Evolutionary conservation across 2,888 invertebrate species (phyloP), one percentile per base, ranked within the genome.

Genomic region (Oscheius myriophilus): DNA sequence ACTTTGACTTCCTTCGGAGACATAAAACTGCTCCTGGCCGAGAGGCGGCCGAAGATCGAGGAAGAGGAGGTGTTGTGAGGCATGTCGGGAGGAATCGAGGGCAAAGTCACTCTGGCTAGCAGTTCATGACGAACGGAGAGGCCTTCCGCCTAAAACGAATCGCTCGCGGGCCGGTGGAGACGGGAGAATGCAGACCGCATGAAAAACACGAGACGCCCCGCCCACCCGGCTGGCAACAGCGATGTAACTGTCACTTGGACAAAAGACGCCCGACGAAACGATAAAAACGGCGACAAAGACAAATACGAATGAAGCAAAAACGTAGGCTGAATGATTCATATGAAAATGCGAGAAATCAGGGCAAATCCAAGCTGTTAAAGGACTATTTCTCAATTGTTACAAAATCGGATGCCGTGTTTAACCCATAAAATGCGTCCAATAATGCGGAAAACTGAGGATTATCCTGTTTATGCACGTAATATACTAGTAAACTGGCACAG

Each of bases 1-100:
- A 81, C 80, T 53, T 76, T 75, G 55, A 82, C 73, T 53, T 81
- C 78, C 26, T 74, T 77, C 25, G 76, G 66, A n/a, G 76, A 70
- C 59, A 77, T 70, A 55, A 73, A 71, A 61, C 76, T 73, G 67
- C 74, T 72, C 69, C 79, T 71, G 58, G 74, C 70, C 67, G 78
- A 70, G 39, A 80, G 63, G 39, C 75, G 72, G 53, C 75, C 73
- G 18, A 80, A 69, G 39, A 80, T 55, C 18, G 79, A 80, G 65
- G 74, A 72, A 59, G 72, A 69, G 55, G 75, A 70, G 55, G 70
- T 69, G 66, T 62, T 72, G 58, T 73, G 63, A 61, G 78, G 78
- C 78, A 78, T 78, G 23, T n/a, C 25, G 21, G n/a, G 18, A 14
- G 53, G 16, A 16, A n/a, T n/a, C n/a, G n/a, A n/a, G n/a, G n/a